Base-by-base conservation (phyloP, 2,113 vertebrate genomes). In the Stictonetta naevosa region DNA sequence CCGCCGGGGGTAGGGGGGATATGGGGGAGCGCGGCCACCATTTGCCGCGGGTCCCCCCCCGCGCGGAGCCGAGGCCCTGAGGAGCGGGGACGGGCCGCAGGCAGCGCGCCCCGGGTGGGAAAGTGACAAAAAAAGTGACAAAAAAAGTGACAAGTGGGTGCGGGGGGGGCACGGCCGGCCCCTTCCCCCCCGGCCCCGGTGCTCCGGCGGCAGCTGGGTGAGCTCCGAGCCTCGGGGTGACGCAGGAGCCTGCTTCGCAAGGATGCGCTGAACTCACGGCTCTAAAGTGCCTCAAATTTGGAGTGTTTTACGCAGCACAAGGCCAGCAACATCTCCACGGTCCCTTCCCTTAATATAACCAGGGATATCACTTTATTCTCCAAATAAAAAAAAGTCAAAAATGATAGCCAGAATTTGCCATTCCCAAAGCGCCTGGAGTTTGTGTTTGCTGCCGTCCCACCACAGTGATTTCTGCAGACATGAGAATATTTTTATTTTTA, bases 391-490 rank as follows among this genome's bases (percentile, higher is more conserved):
- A 50, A 19, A 19, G 50, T 22, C 11, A 40, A 83, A 58, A 89
- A 38, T 2, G 71, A 5, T 36, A n/a, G 8, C 28, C 48, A 38
- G 12, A 33, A 31, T 74, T 91, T 88, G 46, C 40, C 4, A 2
- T 72, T 75, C 75, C 53, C 75, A 46, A 31, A 4, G 3, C 11
- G 25, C 31, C 36, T 46, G 1, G 25, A 50, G 10, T 6, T 22
- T 36, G 82, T 58, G 13, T 40, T 62, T 72, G 14, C 10, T 72
- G n/a, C 44, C 0, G 0, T 26, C 5, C 11, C 36, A 5, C 34
- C 55, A 21, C 66, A 53, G 6, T 48, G 8, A 22, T 90, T 55
- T 73, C 25, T 87, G 44, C 23, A 58, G 50, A 46, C n/a, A 63
- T 31, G 44, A 60, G 16, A 10, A 8, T 68, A 23, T 59, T 13